Base-by-base conservation (phyloP, 2,113 vertebrate genomes). In the Oxyruncus cristatus region DNA sequence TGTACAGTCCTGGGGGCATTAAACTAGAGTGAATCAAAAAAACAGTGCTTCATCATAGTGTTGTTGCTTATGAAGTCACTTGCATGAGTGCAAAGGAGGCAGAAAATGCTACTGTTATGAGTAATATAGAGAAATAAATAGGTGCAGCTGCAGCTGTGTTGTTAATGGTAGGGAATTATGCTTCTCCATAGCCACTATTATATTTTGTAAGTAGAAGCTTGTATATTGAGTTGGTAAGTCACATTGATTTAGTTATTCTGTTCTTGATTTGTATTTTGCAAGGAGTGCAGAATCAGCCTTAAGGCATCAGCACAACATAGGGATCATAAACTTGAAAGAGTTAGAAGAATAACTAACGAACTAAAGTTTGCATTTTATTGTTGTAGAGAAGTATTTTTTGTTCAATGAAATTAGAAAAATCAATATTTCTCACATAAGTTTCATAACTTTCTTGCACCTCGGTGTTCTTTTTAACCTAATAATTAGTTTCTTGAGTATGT, bases 51-150 rank as follows among this genome's bases (percentile, higher is more conserved):
- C 33, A 21, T 89, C 5, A 1, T 72, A 68, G 27, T 23, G 44
- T 76, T 89, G 32, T n/a, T 89, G 20, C 39, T 85, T 61, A 63
- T 44, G 49, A 89, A 89, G 19, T 85, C 8, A 75, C 87, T 93
- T 91, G 35, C 75, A 79, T 26, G 28, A 62, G 20, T 76, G 49
- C 18, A 66, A 88, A 73, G 14, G 46, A 58, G 37, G 46, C 35
- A 85, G n/a, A 86, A 94, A 90, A 90, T 39, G 12, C 8, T 77
- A 32, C 37, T 74, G 22, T 85, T 90, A 76, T 88, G 67, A 82
- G 47, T 70, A 88, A 77, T 73, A 61, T 2, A 83, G 53, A 83
- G 49, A 86, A 94, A 82, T 68, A 88, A 92, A 76, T n/a, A 74
- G 28, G 46, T 93, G 68, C 65, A 95, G 61, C 59, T 92, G 71